A percentile compares a stretch with the other conserved stretches of the same genome.
These are phyloP conservation scores for Cloeon dipterum DNA, from an alignment of 2,888 invertebrate genomes.

Conservation along the genomic window DNA sequence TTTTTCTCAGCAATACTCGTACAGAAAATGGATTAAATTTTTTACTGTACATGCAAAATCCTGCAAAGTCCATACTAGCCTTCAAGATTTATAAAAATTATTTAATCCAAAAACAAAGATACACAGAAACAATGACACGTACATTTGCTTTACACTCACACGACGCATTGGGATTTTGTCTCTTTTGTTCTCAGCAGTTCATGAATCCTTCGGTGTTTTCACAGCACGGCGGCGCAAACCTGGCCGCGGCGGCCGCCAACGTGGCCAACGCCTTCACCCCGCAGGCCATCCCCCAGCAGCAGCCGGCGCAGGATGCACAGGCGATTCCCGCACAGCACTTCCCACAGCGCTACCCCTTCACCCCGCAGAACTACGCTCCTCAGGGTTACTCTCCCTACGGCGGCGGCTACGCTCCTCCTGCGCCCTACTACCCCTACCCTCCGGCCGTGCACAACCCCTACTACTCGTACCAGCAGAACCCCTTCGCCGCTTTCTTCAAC, in stretches of 20 bases:
- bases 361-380: neutral
- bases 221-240: neutral
- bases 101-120: too few species aligned
- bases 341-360: constrained; percentile 6
- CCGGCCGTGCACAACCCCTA: neutral
- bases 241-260: constrained; percentile 11
- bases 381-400: neutral
- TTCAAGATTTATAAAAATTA: too few species aligned
- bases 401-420: constrained; percentile 3
- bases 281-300: constrained; percentile 7
- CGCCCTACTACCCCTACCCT: constrained; percentile 5
- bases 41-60: too few species aligned
- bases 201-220: neutral
- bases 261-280: too few species aligned
- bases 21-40: too few species aligned
- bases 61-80: too few species aligned
- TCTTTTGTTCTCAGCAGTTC: too few species aligned
- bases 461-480: neutral
- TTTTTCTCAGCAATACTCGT: too few species aligned
- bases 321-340: constrained; percentile 3
- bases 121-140: too few species aligned
- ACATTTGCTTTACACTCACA: too few species aligned
- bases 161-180: too few species aligned
- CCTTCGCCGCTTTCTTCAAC: neutral
- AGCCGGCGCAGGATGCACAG: too few species aligned